These are phyloP conservation scores for Eremobia ochroleuca DNA, from an alignment of 2,888 invertebrate species.

Conservation along the genomic window DNA sequence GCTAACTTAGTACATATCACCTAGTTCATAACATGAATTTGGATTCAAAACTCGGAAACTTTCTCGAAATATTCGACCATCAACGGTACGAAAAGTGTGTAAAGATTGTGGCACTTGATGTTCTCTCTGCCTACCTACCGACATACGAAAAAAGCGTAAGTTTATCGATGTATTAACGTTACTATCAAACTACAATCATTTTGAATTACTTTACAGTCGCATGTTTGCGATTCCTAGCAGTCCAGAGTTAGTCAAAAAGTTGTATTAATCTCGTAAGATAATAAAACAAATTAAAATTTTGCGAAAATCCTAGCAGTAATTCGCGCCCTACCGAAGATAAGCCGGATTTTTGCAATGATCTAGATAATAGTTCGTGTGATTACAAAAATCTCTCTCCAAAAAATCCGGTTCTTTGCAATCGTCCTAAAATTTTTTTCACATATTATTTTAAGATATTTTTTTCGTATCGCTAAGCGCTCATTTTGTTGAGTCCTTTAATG, in stretches of 20 bases:
- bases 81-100: not conserved
- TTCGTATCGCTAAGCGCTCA: conserved; percentile 70
- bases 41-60: conserved; percentile 7
- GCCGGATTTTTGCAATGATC: not conserved
- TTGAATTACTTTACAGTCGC: not conserved
- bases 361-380: not conserved
- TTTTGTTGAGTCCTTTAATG: conserved; percentile 93
- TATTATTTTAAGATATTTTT: not conserved
- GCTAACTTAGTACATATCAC: conserved; percentile 43
- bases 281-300: not conserved
- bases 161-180: not conserved
- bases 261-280: not conserved
- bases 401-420: not conserved
- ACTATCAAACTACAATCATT: conserved; percentile 5
- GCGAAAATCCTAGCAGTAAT: not conserved
- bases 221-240: not conserved
- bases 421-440: not conserved
- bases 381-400: not conserved
- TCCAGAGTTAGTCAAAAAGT: not conserved
- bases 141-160: not conserved
- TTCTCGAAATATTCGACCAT: not conserved
- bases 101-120: not conserved
- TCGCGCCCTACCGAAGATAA: not conserved
- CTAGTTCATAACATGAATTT: conserved; percentile 35
- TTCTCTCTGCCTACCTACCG: not conserved